Evolutionary conservation across 2,113 vertebrate species (phyloP), one percentile per base, ranked within the genome.

Genomic region (Sander lucioperca): DNA sequence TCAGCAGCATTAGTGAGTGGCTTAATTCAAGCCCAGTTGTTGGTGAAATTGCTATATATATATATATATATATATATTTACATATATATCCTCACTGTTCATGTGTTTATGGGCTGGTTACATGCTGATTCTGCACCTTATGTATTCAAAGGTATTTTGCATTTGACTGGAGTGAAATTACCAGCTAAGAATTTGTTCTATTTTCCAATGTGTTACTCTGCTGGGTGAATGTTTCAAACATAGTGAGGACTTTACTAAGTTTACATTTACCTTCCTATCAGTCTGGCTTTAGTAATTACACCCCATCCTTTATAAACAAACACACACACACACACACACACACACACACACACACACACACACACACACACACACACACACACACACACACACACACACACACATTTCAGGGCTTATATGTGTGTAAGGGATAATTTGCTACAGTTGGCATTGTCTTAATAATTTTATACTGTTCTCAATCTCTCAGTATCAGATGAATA

Each of bases 361-460:
- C 36, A 8, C 36, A 9, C 36, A 36, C 36, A 9, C 36, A 36
- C 6, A 9, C 36, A 9, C 36, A 9, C 36, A 39, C 36, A 9
- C 36, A 39, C 36, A 9, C 36, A 39, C 39, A 39, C 39, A 39
- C 39, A 39, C 9, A 39, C 39, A 39, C 39, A 43, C 39, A 81
- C 45, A 48, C 11, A 33, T 33, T 47, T 27, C 59, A 45, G 27
- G 65, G 45, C 11, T 13, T 50, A 51, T 19, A 18, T 27, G 16
- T 50, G 51, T 77, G 21, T 15, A 43, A 45, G 65, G 64, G 39
- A 74, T 7, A 45, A 72, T 85, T 58, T 88, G 84, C 89, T 84
- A 88, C 87, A 84, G 79, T 84, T 80, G 39, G 62, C 57, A 67
- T 79, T 68, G 47, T 73, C 50, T 54, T 18, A 61, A 67, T 61